Evolutionary conservation across 2,113 vertebrate genomes (phyloP).

Genomic region (Colinus virginianus): DNA sequence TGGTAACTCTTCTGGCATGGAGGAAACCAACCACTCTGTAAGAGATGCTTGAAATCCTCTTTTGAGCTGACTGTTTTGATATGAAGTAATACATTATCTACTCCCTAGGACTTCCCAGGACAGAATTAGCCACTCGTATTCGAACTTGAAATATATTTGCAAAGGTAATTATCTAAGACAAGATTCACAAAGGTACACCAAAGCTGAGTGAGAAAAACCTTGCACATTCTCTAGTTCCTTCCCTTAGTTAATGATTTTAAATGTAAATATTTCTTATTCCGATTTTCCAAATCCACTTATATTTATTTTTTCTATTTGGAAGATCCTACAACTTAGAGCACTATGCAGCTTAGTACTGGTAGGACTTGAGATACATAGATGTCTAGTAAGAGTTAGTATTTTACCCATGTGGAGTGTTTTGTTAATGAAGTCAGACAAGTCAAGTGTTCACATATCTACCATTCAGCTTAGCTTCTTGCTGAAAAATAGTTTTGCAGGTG

Average conservation of each 20-base stretch:
- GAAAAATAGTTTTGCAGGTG: background rate
- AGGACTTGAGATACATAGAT: background rate
- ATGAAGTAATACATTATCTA: background rate
- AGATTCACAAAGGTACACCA: background rate
- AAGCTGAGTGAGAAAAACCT: background rate
- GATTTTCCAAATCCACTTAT: background rate
- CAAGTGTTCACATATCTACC: background rate
- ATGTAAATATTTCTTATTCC: background rate
- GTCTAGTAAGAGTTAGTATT: background rate
- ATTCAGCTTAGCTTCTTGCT: background rate
- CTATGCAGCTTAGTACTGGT: background rate
- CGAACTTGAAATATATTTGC: background rate
- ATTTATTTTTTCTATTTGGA: background rate
- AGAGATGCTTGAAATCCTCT: background rate
- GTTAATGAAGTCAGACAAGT: background rate
- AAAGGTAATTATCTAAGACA: background rate
- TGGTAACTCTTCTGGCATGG: background rate
- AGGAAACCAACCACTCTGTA: background rate
- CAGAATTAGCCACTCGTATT: background rate
- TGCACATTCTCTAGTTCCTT: background rate
- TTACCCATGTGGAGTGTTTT: background rate
- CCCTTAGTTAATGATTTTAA: background rate
- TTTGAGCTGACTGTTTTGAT: background rate
- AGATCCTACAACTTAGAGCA: background rate
- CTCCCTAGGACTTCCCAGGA: background rate